Conservation (phyloP, 1,140 invertebrate genomes). For the Medauroidea extradentata region DNA sequence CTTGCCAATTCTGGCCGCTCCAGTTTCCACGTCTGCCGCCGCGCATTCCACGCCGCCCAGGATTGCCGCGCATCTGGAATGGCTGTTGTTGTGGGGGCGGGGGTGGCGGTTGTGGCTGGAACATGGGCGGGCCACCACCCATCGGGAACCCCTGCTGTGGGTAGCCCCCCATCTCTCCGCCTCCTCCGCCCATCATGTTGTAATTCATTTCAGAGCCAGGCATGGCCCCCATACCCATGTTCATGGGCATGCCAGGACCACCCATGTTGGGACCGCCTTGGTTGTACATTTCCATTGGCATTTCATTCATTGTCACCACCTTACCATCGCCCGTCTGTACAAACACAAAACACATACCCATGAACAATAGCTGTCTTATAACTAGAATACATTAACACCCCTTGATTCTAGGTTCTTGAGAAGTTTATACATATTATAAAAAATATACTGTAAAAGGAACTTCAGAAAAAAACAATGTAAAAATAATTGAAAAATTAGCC, state of each 20-base stretch:
- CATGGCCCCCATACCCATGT: conserved; percentile 19
- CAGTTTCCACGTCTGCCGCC: conserved; percentile 44
- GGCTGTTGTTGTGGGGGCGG: conserved; percentile 19
- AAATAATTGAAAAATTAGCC: too few relatives aligned
- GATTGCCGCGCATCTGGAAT: conserved; percentile 42
- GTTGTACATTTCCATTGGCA: conserved; percentile 23
- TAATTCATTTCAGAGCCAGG: conserved; percentile 40
- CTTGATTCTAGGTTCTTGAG: too few relatives aligned
- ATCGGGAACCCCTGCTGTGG: conserved; percentile 17
- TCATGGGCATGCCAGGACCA: conserved; percentile 9
- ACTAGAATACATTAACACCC: too few relatives aligned
- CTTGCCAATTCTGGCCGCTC: conserved; percentile 40
- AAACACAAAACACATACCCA: conserved; percentile 42
- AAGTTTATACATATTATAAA: too few relatives aligned
- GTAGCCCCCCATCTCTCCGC: conserved; percentile 18
- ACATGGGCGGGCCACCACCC: conserved; percentile 38
- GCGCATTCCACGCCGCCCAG: conserved; percentile 40
- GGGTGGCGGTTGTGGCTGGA: conserved; percentile 29
- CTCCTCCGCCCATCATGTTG: conserved; percentile 42
- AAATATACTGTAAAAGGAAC: too few relatives aligned
- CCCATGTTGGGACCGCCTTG: conserved; percentile 6
- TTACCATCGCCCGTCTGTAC: conserved; percentile 49
- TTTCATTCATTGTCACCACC: conserved; percentile 41
- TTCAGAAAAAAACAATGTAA: too few relatives aligned
- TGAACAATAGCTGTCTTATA: too few relatives aligned